Evolutionary conservation across 2,113 vertebrate genomes (phyloP), one percentile per base, ranked within the genome.

Genomic region (Monopterus albus): DNA sequence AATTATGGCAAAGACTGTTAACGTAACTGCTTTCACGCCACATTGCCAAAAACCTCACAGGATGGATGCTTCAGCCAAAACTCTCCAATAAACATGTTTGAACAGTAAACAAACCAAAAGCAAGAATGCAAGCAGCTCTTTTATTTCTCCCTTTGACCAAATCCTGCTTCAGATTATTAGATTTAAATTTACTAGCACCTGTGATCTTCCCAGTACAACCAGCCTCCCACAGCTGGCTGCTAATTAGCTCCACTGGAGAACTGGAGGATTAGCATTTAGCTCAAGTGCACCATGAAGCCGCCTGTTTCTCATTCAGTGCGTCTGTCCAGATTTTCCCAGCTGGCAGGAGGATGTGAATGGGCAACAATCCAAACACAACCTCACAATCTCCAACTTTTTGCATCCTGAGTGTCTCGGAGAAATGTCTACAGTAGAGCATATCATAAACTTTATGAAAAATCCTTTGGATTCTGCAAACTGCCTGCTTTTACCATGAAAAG

Each of bases 291-390:
- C 66, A 46, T 9, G n/a, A 56, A 59, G 62, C 59, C 29, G 62
- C 55, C 46, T 14, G 79, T 49, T 82, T 69, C 75, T 75, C 70
- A 63, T 47, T 75, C 65, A 47, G 20, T 0, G 10, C 31, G 51
- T 70, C 59, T 13, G 63, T 59, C 57, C 75, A 79, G 75, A 60
- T 66, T 74, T 83, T 55, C 40, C 21, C 72, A 85, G 75, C 75
- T 76, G 75, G 64, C 3, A 2, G 51, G 68, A 46, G 59, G 60
- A 80, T 65, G 47, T 40, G n/a, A 20, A 64, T 2, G 58, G 67
- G 75, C 58, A 49, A 1, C 18, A 18, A 4, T 66, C 75, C 83
- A 75, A 57, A 57, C 63, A 7, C 59, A 59, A 50, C 23, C 49
- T 68, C 62, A 17, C 36, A n/a, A 33, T 7, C 51, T 77, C 36